Base-by-base conservation (phyloP, 35 echinoderm and acorn worm genomes). In the Stichopus chloronotus region DNA sequence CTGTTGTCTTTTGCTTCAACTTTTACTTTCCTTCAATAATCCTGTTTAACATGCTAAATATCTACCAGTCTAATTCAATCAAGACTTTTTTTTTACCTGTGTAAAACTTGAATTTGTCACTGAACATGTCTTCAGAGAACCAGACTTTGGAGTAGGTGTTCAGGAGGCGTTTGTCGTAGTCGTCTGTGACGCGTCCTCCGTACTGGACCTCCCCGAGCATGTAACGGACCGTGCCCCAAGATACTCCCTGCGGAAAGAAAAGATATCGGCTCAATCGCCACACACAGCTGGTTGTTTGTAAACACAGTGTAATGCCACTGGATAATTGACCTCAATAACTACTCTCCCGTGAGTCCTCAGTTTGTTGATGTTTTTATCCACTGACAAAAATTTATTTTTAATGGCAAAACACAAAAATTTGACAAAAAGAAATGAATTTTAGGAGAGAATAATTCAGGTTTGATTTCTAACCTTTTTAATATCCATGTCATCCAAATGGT, bases 101-200 rank as follows among this genome's bases (percentile, higher is more conserved):
- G 72, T 98, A 98, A 57, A 98, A 98, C 93, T 98, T 98, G 95
- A 98, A 98, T 84, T 98, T 98, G 88, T 98, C 97, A 87, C 93
- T 93, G 81, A 96, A 98, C 96, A 98, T 96, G 22, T 96, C 95
- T 59, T 98, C 97, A 6, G 97, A 98, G 93, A 98, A 98, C 97
- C 97, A 98, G 80, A 98, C 97, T 54, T 88, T 93, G 24, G 94
- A 63, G 72, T 98, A 98, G 12, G 97, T 98, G 69, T 96, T 98
- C 53, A 98, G 90, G 56, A 98, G 91, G 59, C 97, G 97, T 91
- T 98, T 98, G 91, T 98, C 97, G 81, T 87, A 96, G 88, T 98
- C 97, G 83, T 98, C 97, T 19, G 97, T 98, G 25, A 98, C 97
- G 72, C 97, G 94, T 17, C 97, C 97, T 54, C 97, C 97, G 14